A percentile compares a stretch with the other conserved stretches of the same genome.
Conservation (phyloP, 2,888 invertebrate genomes). For the Papilio gigon region DNA sequence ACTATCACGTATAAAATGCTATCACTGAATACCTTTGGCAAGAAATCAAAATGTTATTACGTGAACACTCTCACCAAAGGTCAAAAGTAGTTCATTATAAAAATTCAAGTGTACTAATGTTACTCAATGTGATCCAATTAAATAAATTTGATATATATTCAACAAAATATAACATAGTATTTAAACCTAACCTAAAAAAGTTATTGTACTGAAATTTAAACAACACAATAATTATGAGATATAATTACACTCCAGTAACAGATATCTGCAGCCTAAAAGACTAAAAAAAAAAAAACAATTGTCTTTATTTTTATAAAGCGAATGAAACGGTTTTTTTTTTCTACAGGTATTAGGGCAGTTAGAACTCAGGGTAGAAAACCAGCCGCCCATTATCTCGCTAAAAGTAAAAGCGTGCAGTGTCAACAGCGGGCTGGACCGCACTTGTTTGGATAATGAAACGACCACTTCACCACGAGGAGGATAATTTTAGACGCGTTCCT, state of each 20-base stretch:
- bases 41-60: conserved; percentile 18
- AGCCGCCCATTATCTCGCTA: neutral
- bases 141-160: too few relatives aligned
- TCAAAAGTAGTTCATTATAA: conserved; percentile 12
- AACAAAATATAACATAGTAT: too few relatives aligned
- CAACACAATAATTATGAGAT: too few relatives aligned
- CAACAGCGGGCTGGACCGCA: conserved; percentile 13
- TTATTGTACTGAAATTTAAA: too few relatives aligned
- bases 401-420: conserved; percentile 7
- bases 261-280: too few relatives aligned
- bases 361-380: neutral
- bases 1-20: neutral
- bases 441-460: conserved; percentile 12
- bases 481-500: conserved; percentile 19
- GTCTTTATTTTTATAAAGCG: neutral
- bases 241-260: too few relatives aligned
- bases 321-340: neutral
- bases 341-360: neutral
- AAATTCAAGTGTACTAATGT: too few relatives aligned
- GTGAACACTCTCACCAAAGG: conserved; percentile 14
- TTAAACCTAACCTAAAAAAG: too few relatives aligned
- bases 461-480: conserved; percentile 7
- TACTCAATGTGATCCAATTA: too few relatives aligned
- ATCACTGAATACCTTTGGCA: conserved; percentile 4
- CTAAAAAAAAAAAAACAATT: neutral